Conservation (phyloP, 53 echinoderm and acorn worm species). For the Hippasteria phrygiana region DNA sequence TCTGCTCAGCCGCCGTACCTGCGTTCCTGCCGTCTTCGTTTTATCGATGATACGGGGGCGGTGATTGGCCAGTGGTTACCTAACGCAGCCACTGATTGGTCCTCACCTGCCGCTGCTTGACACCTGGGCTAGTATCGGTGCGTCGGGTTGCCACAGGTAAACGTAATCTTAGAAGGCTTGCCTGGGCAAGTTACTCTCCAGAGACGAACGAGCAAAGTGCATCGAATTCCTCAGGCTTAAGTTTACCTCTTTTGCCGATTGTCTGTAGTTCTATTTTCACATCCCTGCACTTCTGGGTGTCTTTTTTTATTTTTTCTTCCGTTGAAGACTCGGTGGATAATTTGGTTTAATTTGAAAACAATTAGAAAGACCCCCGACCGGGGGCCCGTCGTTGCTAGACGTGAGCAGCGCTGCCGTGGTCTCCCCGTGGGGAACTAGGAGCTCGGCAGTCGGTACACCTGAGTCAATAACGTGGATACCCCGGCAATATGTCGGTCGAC, state of each 20-base stretch:
- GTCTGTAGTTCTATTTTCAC: not conserved
- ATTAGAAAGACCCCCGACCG: slow-evolving; percentile 65
- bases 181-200: not conserved
- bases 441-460: slow-evolving; percentile 57
- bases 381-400: slow-evolving; percentile 41
- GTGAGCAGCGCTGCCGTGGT: slow-evolving; percentile 43
- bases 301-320: not conserved
- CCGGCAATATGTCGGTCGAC: slow-evolving; percentile 28
- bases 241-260: slow-evolving; percentile 35
- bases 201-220: not conserved
- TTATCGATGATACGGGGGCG: slow-evolving; percentile 27
- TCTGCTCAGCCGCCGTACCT: slow-evolving; percentile 1
- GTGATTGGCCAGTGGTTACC: slow-evolving; percentile 26
- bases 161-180: slow-evolving; percentile 17
- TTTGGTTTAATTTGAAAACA: slow-evolving; percentile 68
- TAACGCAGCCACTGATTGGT: slow-evolving; percentile 35
- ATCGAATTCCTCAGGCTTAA: slow-evolving; percentile 28
- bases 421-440: slow-evolving; percentile 17
- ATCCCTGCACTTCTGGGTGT: not conserved
- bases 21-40: not conserved
- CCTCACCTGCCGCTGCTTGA: not conserved
- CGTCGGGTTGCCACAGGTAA: slow-evolving; percentile 5
- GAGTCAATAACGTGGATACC: slow-evolving; percentile 53
- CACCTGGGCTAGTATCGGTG: slow-evolving; percentile 39
- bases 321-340: slow-evolving; percentile 22